Conservation (phyloP, 2,888 invertebrate species). For the Frankliniella intonsa region DNA sequence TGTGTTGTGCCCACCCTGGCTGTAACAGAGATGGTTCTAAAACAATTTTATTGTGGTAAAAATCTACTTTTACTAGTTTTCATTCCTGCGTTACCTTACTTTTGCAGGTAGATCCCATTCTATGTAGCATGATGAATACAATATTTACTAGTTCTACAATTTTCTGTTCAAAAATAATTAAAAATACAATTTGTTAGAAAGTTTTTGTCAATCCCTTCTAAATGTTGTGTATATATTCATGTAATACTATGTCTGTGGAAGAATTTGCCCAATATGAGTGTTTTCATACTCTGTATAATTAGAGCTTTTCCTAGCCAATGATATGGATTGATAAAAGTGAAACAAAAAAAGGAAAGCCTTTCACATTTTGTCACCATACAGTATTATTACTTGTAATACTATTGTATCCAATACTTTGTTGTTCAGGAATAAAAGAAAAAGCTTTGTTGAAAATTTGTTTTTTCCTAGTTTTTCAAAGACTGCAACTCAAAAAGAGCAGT, state of each 20-base stretch:
- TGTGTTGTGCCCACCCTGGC: no score
- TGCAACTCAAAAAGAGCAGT: no score
- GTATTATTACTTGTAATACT: constrained; percentile 8
- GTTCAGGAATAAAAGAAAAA: background rate
- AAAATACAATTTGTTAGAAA: background rate
- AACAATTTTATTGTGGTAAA: no score
- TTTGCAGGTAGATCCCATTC: no score
- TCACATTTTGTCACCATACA: constrained; percentile 22
- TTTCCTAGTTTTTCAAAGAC: no score
- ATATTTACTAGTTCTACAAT: no score
- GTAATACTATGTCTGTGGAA: background rate
- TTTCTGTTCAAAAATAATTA: no score
- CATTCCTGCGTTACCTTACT: no score
- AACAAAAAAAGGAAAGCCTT: background rate
- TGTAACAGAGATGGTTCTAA: no score
- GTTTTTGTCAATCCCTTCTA: background rate
- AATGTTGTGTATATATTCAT: background rate
- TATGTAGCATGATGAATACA: no score
- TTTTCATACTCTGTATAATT: background rate
- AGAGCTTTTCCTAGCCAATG: constrained; percentile 1
- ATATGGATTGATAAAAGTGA: constrained; percentile 21
- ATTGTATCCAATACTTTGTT: constrained; percentile 8
- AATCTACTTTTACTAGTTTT: no score
- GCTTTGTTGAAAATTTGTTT: background rate
- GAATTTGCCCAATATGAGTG: background rate